These are phyloP conservation scores for Galleria mellonella DNA, from an alignment of 1,140 invertebrate species.

Conservation along the genomic window DNA sequence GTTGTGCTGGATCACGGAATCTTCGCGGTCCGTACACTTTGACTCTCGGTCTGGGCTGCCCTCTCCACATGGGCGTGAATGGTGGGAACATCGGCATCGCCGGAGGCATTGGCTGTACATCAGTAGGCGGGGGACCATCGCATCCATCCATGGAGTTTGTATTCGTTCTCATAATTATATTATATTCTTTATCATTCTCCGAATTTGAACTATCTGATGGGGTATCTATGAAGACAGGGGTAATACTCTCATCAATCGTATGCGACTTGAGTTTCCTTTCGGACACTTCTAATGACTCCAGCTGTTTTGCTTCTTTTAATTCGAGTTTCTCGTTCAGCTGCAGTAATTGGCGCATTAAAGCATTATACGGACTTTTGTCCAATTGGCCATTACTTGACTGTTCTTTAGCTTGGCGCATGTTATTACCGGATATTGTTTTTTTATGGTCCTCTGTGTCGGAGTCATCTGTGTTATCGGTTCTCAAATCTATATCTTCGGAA, in stretches of 20 bases:
- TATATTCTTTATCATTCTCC: conserved; percentile 45
- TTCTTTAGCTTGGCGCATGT: conserved; percentile 89
- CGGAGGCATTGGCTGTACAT: conserved; percentile 41
- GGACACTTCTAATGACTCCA: conserved; percentile 74
- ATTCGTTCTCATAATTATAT: conserved; percentile 50
- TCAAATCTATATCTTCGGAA: conserved; percentile 70
- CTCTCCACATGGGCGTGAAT: conserved; percentile 37
- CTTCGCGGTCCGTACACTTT: conserved; percentile 45
- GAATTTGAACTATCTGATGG: conserved; percentile 26
- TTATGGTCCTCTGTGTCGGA: conserved; percentile 76
- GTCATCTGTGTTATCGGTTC: conserved; percentile 62
- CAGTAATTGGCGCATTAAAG: conserved; percentile 85
- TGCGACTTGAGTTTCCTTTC: conserved; percentile 57
- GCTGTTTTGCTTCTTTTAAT: conserved; percentile 82
- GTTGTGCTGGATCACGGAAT: conserved; percentile 43
- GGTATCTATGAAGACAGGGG: conserved; percentile 33
- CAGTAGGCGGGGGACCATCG: conserved; percentile 14
- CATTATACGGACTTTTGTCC: conserved; percentile 85
- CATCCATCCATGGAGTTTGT: conserved; percentile 18
- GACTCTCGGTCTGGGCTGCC: conserved; percentile 25
- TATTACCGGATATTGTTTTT: conserved; percentile 82
- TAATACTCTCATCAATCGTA: conserved; percentile 64
- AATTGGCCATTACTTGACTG: conserved; percentile 85
- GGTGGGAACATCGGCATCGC: conserved; percentile 47
- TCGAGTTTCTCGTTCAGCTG: conserved; percentile 87